Evolutionary conservation across 1,140 invertebrate species (phyloP).

Genomic region (Drosophila rufa): DNA sequence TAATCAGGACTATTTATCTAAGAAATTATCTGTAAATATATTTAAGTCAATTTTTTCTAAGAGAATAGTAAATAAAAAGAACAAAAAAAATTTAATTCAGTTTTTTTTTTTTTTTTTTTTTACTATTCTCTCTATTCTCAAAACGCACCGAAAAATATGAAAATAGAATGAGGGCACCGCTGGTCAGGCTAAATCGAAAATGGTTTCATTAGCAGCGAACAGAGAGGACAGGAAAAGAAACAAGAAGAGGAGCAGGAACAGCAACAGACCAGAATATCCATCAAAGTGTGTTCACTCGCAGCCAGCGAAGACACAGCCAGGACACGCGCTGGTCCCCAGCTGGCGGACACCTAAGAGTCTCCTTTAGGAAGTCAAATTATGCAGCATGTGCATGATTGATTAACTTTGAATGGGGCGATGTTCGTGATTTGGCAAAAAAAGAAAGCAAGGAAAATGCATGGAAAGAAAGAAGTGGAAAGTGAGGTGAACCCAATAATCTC

Average conservation of each 20-base stretch:
- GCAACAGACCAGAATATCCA: constrained; percentile 56
- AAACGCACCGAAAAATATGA: not conserved
- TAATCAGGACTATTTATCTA: no score
- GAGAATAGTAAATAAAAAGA: no score
- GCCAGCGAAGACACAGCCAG: constrained; percentile 12
- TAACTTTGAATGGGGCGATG: constrained; percentile 67
- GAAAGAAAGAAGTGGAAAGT: constrained; percentile 24
- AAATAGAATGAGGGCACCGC: not conserved
- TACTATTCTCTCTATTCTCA: not conserved
- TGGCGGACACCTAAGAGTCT: constrained; percentile 68
- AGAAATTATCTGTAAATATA: no score
- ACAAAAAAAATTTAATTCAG: no score
- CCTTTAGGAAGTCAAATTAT: constrained; percentile 53
- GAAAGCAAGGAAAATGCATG: constrained; percentile 13
- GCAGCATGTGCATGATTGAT: constrained; percentile 74
- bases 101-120: not conserved
- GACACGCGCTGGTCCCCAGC: constrained; percentile 25
- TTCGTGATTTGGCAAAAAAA: constrained; percentile 65
- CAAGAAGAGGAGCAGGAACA: constrained; percentile 3
- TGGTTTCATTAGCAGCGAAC: constrained; percentile 55
- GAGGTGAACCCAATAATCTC: constrained; percentile 31
- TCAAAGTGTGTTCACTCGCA: constrained; percentile 60
- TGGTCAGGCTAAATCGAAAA: constrained; percentile 55
- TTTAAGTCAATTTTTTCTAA: no score
- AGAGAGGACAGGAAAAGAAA: not conserved